These are phyloP conservation scores for Anolis carolinensis DNA, from an alignment of 2,113 vertebrate species.

Conservation along the genomic window DNA sequence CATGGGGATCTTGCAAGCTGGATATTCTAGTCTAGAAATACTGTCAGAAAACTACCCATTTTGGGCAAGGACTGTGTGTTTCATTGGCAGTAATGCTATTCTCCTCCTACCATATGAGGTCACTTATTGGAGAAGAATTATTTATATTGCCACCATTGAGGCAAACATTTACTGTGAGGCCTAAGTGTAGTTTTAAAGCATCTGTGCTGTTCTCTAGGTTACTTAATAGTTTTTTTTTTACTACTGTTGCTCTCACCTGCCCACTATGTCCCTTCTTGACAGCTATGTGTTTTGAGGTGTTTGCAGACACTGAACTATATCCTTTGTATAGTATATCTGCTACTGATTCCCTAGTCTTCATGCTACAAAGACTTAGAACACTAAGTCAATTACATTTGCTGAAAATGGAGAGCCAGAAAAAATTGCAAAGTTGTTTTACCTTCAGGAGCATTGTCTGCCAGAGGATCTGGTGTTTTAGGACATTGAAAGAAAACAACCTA, in stretches of 20 bases:
- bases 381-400: constrained; percentile 47
- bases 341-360: constrained; percentile 12
- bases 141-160: neutral
- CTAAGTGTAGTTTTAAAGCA: neutral
- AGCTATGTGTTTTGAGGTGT: constrained; percentile 2
- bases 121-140: neutral
- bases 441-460: constrained; percentile 73
- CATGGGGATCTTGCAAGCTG: neutral
- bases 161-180: neutral
- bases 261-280: neutral
- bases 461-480: neutral
- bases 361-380: constrained; percentile 4
- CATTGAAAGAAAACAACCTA: neutral
- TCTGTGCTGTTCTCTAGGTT: neutral
- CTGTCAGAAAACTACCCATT: neutral
- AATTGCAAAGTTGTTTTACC: constrained; percentile 38
- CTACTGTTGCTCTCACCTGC: neutral
- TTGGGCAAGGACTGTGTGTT: neutral
- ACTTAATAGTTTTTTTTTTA: neutral
- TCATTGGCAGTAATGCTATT: neutral
- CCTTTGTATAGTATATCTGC: constrained; percentile 33
- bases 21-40: rapidly evolving
- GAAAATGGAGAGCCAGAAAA: constrained; percentile 42
- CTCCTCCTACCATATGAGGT: neutral
- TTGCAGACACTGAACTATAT: neutral